Percentiles rank a stretch among this genome's conserved stretches.
Evolutionary conservation across 2,797 vertebrate genomes (phyloP).

Genomic region (Antennarius maculatus): DNA sequence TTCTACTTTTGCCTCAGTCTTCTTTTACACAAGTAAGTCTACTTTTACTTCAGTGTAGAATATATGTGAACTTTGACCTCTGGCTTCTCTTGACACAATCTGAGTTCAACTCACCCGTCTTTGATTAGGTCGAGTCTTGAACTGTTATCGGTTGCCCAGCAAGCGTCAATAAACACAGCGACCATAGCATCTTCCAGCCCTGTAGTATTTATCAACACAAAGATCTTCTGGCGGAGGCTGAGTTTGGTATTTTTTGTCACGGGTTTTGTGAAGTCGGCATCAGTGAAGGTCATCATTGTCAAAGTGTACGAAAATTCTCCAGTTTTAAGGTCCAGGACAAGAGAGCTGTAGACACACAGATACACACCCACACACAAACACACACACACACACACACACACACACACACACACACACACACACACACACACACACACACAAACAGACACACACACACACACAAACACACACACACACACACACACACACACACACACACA

Average conservation of each 20-base stretch:
- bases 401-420: too few relatives aligned
- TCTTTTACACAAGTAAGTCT: too few relatives aligned
- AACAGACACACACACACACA: too few relatives aligned
- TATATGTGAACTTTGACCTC: too few relatives aligned
- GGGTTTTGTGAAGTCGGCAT: neutral
- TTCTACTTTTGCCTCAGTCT: too few relatives aligned
- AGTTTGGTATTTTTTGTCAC: neutral
- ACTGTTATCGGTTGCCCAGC: slow-evolving; percentile 30
- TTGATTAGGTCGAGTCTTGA: slow-evolving; percentile 30
- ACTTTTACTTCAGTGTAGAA: too few relatives aligned
- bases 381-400: too few relatives aligned
- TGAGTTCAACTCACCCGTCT: slow-evolving; percentile 1
- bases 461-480: too few relatives aligned
- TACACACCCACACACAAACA: neutral
- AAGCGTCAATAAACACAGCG: slow-evolving; percentile 34
- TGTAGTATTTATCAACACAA: slow-evolving; percentile 24
- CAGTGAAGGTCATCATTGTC: slow-evolving; percentile 27
- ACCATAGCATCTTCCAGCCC: slow-evolving; percentile 25
- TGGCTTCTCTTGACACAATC: too few relatives aligned
- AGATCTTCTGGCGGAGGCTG: slow-evolving; percentile 30
- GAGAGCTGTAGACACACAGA: slow-evolving; percentile 21
- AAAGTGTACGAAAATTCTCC: slow-evolving; percentile 23
- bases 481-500: too few relatives aligned
- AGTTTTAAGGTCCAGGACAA: neutral
- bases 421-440: too few relatives aligned